Conservation (phyloP, 2,888 invertebrate species). For the Protula sp. region DNA sequence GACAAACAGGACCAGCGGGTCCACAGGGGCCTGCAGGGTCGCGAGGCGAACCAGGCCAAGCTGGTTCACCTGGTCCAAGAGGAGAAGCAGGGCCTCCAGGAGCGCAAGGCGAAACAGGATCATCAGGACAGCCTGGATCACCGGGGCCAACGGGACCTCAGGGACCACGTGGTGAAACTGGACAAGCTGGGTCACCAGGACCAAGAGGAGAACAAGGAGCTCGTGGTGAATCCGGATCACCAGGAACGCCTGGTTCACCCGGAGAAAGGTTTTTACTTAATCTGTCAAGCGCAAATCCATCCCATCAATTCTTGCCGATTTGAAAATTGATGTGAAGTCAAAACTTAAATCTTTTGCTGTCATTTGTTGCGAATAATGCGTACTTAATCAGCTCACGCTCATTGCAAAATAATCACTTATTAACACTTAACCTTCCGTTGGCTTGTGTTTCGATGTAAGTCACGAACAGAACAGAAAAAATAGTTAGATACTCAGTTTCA, state of each 20-base stretch:
- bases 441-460: too few species aligned
- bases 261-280: too few species aligned
- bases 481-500: too few species aligned
- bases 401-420: too few species aligned
- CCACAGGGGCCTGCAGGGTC: conserved; percentile 12
- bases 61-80: conserved; percentile 40
- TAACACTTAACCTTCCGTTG: too few species aligned
- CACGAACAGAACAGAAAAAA: too few species aligned
- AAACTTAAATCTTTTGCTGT: too few species aligned
- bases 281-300: too few species aligned
- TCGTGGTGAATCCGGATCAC: conserved; percentile 19
- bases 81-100: conserved; percentile 55
- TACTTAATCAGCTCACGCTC: too few species aligned
- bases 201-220: not conserved
- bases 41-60: conserved; percentile 9
- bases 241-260: conserved; percentile 4
- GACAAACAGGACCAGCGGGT: conserved; percentile 4
- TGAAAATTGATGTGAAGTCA: too few species aligned
- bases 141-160: conserved; percentile 11
- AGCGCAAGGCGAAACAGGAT: conserved; percentile 24
- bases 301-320: too few species aligned
- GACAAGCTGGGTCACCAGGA: conserved; percentile 39
- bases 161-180: conserved; percentile 18
- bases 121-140: conserved; percentile 9
- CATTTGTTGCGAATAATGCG: too few species aligned